Conservation (phyloP, 1,140 invertebrate species). For the Nasonia vitripennis region DNA sequence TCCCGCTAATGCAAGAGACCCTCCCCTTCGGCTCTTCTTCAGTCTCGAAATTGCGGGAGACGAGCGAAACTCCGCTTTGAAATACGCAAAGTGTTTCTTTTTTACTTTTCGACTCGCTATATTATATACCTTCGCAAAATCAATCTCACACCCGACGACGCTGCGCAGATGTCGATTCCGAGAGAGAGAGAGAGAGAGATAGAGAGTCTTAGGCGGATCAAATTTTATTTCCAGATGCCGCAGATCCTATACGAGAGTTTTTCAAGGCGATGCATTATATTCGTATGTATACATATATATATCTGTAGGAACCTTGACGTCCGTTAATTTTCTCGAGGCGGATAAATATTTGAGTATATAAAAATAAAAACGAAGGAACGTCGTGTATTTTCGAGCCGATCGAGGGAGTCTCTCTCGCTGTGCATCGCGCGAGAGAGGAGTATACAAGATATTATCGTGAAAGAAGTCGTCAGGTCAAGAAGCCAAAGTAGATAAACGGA, state of each 20-base stretch:
- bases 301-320: too few relatives aligned
- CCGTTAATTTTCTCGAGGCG: too few relatives aligned
- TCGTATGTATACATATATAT: too few relatives aligned
- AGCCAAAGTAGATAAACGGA: conserved; percentile 51
- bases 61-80: neutral
- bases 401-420: neutral
- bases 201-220: neutral
- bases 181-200: too few relatives aligned
- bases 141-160: neutral
- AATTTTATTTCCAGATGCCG: conserved; percentile 33
- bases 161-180: conserved; percentile 31
- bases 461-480: conserved; percentile 47
- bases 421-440: neutral
- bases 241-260: neutral
- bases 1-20: conserved; percentile 69
- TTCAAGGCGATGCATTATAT: neutral
- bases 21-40: conserved; percentile 57
- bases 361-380: too few relatives aligned
- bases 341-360: too few relatives aligned
- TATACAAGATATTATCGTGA: conserved; percentile 19
- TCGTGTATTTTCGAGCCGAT: too few relatives aligned
- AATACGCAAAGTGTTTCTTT: neutral
- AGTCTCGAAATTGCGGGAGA: conserved; percentile 62
- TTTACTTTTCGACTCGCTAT: neutral
- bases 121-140: neutral